phyloP scores from a whole-genome alignment of 1,140 invertebrate genomes.

The Asbolus verrucosus region DNA sequence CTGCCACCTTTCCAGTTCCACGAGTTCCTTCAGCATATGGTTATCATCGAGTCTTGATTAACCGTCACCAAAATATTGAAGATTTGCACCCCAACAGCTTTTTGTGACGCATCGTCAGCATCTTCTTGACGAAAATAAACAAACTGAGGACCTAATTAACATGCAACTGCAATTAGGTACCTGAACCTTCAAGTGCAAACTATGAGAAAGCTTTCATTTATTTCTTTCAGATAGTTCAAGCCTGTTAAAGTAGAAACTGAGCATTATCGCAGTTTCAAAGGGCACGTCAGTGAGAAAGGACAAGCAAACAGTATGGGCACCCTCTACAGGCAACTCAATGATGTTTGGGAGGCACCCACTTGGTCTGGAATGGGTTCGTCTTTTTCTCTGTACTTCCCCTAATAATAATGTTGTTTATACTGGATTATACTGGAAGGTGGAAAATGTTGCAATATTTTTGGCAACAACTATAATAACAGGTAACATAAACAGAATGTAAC shows the following conservation, averaged over 20 bases:
- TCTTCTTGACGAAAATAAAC: slow-evolving; percentile 76
- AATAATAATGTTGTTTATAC: slow-evolving; percentile 14
- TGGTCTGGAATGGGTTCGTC: slow-evolving; percentile 83
- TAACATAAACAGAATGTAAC: slow-evolving; percentile 52
- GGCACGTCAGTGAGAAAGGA: slow-evolving; percentile 69
- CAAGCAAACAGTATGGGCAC: slow-evolving; percentile 92
- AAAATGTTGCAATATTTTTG: slow-evolving; percentile 97
- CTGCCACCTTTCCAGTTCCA: slow-evolving; percentile 80
- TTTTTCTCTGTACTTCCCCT: background rate
- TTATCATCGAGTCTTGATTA: slow-evolving; percentile 76
- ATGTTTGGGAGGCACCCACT: slow-evolving; percentile 96
- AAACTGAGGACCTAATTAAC: slow-evolving; percentile 71
- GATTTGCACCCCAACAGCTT: slow-evolving; percentile 75
- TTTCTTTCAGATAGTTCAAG: slow-evolving; percentile 75
- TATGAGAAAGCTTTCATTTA: slow-evolving; percentile 71
- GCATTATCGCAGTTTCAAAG: slow-evolving; percentile 79
- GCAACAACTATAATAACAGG: slow-evolving; percentile 69
- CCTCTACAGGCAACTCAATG: slow-evolving; percentile 98
- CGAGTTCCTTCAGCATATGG: slow-evolving; percentile 98
- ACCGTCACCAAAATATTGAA: slow-evolving; percentile 67
- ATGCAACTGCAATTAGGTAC: slow-evolving; percentile 72
- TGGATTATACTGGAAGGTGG: slow-evolving; percentile 87
- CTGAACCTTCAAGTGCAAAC: slow-evolving; percentile 66
- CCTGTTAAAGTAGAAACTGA: slow-evolving; percentile 71
- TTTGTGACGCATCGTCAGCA: slow-evolving; percentile 86